Evolutionary conservation across 2,113 vertebrate genomes (phyloP).

Genomic region (Dunckerocampus dactyliophorus): DNA sequence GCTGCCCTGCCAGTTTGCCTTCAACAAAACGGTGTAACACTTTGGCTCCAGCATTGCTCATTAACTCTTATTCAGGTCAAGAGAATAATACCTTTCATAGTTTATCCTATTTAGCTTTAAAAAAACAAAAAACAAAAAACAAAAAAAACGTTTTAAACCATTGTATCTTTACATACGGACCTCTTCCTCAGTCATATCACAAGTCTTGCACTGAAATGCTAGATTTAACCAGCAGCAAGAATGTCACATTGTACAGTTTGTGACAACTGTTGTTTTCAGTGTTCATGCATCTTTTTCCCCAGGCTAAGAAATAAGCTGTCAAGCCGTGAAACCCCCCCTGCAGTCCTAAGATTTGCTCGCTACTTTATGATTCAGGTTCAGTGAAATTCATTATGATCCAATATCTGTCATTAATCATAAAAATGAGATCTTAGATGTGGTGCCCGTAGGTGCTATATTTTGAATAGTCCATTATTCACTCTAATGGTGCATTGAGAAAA

Average conservation of each 20-base stretch:
- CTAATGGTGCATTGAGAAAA: constrained; percentile 21
- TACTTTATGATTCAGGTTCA: constrained; percentile 17
- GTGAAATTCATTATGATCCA: constrained; percentile 15
- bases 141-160: neutral
- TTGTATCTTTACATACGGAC: neutral
- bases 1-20: constrained; percentile 57
- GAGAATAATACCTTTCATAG: neutral
- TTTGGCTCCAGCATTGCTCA: neutral
- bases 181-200: neutral
- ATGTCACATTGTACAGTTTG: constrained; percentile 4
- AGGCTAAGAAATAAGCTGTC: constrained; percentile 24
- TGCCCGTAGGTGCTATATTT: neutral
- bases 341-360: constrained; percentile 11
- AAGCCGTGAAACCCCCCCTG: neutral
- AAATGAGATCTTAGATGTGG: constrained; percentile 9
- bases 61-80: constrained; percentile 1
- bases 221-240: constrained; percentile 5
- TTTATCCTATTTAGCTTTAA: too few species aligned
- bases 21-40: constrained; percentile 20
- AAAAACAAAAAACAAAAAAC: too few species aligned
- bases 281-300: constrained; percentile 1
- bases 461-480: constrained; percentile 26
- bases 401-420: constrained; percentile 22
- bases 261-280: neutral
- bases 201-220: neutral